phyloP scores from a whole-genome alignment of 1,140 invertebrate species.

The Achatina immaculata region DNA sequence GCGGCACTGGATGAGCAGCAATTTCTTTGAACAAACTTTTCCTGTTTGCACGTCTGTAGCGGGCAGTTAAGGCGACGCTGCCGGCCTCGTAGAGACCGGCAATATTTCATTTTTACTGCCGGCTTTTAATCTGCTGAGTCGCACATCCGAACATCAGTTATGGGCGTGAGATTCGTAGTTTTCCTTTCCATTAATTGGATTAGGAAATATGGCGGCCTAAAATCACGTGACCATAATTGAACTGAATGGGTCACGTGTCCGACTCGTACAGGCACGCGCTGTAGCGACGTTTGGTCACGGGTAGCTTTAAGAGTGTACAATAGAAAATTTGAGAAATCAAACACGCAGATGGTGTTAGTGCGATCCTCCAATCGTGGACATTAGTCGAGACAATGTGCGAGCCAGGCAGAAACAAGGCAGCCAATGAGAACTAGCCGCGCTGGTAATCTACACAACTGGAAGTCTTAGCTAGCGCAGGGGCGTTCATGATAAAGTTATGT shows the following conservation, averaged over 20 bases:
- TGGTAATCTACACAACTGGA: background rate
- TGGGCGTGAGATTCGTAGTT: slow-evolving; percentile 12
- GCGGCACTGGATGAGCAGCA: slow-evolving; percentile 1
- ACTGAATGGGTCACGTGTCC: slow-evolving; percentile 21
- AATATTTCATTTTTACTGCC: slow-evolving; percentile 36
- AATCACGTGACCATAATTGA: slow-evolving; percentile 38
- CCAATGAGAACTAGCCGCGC: background rate
- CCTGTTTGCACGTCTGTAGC: slow-evolving; percentile 37
- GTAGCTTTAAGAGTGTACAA: slow-evolving; percentile 4
- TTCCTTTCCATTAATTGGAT: slow-evolving; percentile 39
- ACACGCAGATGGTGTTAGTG: slow-evolving; percentile 30
- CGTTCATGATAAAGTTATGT: background rate
- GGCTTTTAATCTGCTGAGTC: slow-evolving; percentile 37
- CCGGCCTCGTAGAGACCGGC: slow-evolving; percentile 11
- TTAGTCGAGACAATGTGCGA: slow-evolving; percentile 17
- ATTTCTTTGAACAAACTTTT: slow-evolving; percentile 38
- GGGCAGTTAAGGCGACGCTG: slow-evolving; percentile 24
- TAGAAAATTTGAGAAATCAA: slow-evolving; percentile 24
- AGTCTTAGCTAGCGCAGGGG: background rate
- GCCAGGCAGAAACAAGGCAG: background rate
- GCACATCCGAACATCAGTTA: slow-evolving; percentile 25
- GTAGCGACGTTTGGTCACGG: slow-evolving; percentile 9
- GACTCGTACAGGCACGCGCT: slow-evolving; percentile 11
- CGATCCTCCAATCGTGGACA: background rate
- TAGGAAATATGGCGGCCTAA: slow-evolving; percentile 38